Evolutionary conservation across 92 coral and sea anemone genomes (phyloP), one percentile per base, ranked within the genome.

Genomic region (Phenganax subtilis): DNA sequence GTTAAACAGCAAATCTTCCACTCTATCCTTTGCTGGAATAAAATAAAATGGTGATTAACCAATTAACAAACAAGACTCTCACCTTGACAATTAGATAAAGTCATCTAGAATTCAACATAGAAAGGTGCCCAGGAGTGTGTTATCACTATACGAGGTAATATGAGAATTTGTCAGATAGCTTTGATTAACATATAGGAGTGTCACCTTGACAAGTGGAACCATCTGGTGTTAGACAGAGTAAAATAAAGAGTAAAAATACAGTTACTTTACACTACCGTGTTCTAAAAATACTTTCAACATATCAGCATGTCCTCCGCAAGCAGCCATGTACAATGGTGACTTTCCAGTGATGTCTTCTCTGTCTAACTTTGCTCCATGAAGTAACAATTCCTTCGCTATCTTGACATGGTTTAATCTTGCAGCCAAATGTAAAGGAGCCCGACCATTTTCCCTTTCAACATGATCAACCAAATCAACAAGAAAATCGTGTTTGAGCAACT

Each of bases 381-480:
- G 55, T 56, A 94, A 25, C 73, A 94, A 76, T 59, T 86, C 80
- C 71, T 79, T 89, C 10, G 88, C 86, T 0, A 88, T 76, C n/a
- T 86, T 86, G 75, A 80, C 80, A 16, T 88, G 90, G 9, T 92
- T 93, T 1, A 82, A 51, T 27, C 59, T 68, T 1, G 91, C 91
- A 3, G 97, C 91, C 8, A 85, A 54, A 61, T 94, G 97, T 54
- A 93, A 87, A 2, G 97, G 91, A 7, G 94, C 71, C 17, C 64
- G 65, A 27, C 65, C 72, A 55, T 71, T 75, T 25, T 81, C 83
- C 14, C 85, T 81, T 51, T 70, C 82, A 7, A 89, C 88, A 54
- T 86, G 83, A 30, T 79, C 74, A 15, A 79, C 74, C 69, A 79
- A 27, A 8, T 63, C n/a, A 7, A 15, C 74, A 20, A 65, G 73